Evolutionary conservation across 2,888 invertebrate genomes (phyloP).

Genomic region (Amiota minor): DNA sequence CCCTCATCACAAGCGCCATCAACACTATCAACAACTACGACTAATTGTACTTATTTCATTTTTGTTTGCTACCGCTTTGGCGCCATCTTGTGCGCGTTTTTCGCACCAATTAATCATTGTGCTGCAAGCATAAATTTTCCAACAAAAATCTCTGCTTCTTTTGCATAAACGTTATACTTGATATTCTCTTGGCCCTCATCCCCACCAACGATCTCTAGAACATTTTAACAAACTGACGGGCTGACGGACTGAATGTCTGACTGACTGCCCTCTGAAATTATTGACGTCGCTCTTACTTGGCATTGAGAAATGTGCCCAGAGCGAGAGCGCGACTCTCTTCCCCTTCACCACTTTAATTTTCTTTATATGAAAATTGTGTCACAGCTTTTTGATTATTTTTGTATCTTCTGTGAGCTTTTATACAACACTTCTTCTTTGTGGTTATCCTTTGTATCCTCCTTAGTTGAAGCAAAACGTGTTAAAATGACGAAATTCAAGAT

Average conservation of each 20-base stretch:
- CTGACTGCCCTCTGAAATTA: slow-evolving; percentile 15
- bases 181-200: not conserved
- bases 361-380: slow-evolving; percentile 11
- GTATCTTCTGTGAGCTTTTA: not conserved
- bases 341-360: too few relatives aligned
- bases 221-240: not conserved
- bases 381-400: not conserved
- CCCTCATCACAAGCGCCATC: too few relatives aligned
- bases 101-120: slow-evolving; percentile 58
- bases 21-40: too few relatives aligned
- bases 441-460: not conserved
- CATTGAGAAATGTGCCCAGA: slow-evolving; percentile 27
- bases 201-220: not conserved
- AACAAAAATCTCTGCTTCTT: slow-evolving; percentile 14
- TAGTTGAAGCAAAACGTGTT: slow-evolving; percentile 5
- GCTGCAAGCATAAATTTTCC: slow-evolving; percentile 37
- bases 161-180: not conserved
- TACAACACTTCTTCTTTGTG: too few relatives aligned
- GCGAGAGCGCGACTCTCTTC: not conserved
- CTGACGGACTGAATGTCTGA: slow-evolving; percentile 35
- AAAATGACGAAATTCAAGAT: slow-evolving; percentile 23
- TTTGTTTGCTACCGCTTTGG: slow-evolving; percentile 45
- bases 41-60: not conserved
- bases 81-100: slow-evolving; percentile 43
- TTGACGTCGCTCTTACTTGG: slow-evolving; percentile 10